Evolutionary conservation across 2,797 vertebrate species (phyloP).

Genomic region (Tinamus major): DNA sequence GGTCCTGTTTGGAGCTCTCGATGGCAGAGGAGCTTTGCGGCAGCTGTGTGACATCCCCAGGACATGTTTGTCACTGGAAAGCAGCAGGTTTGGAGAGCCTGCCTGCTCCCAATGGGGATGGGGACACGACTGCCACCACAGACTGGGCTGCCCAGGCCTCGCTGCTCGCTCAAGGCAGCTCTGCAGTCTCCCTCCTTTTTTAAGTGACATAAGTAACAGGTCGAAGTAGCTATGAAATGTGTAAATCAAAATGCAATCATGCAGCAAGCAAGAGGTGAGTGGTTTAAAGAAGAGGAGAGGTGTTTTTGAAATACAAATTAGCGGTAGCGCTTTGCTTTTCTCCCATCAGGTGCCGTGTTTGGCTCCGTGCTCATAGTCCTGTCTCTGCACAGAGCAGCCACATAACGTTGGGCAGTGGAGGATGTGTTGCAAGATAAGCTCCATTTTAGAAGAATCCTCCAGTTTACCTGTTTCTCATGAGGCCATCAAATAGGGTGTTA

Average conservation of each 20-base stretch:
- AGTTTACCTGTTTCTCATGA: not conserved
- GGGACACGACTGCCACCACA: fast-evolving
- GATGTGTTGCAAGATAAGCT: not conserved
- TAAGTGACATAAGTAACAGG: too few relatives aligned
- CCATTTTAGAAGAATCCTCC: not conserved
- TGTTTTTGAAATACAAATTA: not conserved
- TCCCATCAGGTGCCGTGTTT: fast-evolving
- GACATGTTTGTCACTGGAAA: not conserved
- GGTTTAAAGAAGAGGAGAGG: not conserved
- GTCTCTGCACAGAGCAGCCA: not conserved
- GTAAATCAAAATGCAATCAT: not conserved
- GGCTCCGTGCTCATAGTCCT: not conserved
- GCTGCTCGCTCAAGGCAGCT: not conserved
- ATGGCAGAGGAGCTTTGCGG: fast-evolving
- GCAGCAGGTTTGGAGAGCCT: not conserved
- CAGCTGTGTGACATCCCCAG: not conserved
- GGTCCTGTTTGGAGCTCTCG: fast-evolving
- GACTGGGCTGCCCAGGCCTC: not conserved
- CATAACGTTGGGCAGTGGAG: not conserved
- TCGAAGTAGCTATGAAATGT: not conserved
- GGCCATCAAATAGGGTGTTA: not conserved
- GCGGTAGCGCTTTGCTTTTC: not conserved
- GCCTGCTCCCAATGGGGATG: fast-evolving
- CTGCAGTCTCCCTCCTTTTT: fast-evolving
- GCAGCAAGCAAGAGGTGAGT: not conserved